These are phyloP conservation scores for Calephelis virginiensis DNA, from an alignment of 1,140 invertebrate species.

Conservation along the genomic window DNA sequence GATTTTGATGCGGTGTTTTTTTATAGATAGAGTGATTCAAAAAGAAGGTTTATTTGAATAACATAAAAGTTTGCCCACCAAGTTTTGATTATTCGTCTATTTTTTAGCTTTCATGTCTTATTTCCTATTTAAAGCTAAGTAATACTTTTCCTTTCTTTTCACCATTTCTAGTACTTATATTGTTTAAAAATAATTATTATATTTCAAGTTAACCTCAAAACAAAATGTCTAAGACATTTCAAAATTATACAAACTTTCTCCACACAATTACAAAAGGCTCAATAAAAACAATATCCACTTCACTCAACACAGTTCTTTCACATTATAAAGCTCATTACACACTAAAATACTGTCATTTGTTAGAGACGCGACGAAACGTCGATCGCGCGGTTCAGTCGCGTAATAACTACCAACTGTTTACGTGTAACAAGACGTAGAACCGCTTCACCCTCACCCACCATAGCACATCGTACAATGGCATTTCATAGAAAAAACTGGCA, in stretches of 20 bases:
- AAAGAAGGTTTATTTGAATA: too few species aligned
- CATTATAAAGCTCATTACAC: conserved; percentile 46
- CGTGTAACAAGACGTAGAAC: conserved; percentile 40
- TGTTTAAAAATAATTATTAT: too few species aligned
- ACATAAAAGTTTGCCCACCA: too few species aligned
- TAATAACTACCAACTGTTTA: conserved; percentile 63
- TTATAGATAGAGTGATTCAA: too few species aligned
- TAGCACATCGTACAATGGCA: conserved; percentile 22
- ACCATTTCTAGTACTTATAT: too few species aligned
- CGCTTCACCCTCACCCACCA: conserved; percentile 34
- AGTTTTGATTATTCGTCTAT: too few species aligned
- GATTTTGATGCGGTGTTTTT: too few species aligned
- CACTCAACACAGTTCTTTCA: conserved; percentile 55
- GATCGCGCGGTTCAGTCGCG: conserved; percentile 43
- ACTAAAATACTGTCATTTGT: conserved; percentile 29
- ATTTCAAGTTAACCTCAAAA: neutral
- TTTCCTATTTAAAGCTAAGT: too few species aligned
- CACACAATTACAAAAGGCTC: conserved; percentile 3
- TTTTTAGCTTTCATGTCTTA: too few species aligned
- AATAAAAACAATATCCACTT: conserved; percentile 32
- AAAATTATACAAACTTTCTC: neutral
- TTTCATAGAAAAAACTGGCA: conserved; percentile 52
- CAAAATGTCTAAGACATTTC: conserved; percentile 1
- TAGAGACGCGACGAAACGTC: conserved; percentile 31
- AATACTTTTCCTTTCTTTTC: too few species aligned